Evolutionary conservation across 2,797 vertebrate genomes (phyloP).

Genomic region (Holocentrus rufus): DNA sequence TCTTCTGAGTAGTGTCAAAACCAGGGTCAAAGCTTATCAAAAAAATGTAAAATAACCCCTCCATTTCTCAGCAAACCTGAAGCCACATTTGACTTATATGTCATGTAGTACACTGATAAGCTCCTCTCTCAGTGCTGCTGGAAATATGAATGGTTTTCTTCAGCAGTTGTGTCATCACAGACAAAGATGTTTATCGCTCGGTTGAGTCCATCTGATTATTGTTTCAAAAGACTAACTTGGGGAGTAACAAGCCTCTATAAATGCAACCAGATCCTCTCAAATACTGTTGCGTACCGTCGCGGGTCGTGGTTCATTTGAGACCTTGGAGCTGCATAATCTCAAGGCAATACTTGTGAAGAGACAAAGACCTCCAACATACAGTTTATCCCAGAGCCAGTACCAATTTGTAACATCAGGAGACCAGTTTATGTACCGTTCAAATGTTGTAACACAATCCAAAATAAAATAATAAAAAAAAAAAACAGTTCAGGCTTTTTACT

Average conservation of each 20-base stretch:
- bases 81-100: conserved; percentile 31
- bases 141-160: conserved; percentile 61
- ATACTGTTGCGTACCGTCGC: conserved; percentile 65
- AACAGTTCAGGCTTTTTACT: conserved; percentile 41
- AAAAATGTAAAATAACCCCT: conserved; percentile 27
- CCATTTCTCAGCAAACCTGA: conserved; percentile 43
- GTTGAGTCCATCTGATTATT: conserved; percentile 70
- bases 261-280: conserved; percentile 59
- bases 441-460: conserved; percentile 50
- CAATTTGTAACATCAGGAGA: conserved; percentile 33
- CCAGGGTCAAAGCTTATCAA: background rate
- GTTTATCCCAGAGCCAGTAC: conserved; percentile 46
- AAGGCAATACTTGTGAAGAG: conserved; percentile 73
- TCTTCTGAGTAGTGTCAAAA: background rate
- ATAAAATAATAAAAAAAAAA: conserved; percentile 47
- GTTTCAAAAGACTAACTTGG: conserved; percentile 35
- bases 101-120: conserved; percentile 26
- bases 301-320: conserved; percentile 62
- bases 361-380: conserved; percentile 50
- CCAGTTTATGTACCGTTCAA: conserved; percentile 33
- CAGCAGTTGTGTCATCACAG: conserved; percentile 55
- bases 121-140: conserved; percentile 37
- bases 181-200: conserved; percentile 51
- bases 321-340: conserved; percentile 61
- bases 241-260: conserved; percentile 39